phyloP scores from a whole-genome alignment of 2,888 invertebrate genomes.

The Coelopa pilipes region DNA sequence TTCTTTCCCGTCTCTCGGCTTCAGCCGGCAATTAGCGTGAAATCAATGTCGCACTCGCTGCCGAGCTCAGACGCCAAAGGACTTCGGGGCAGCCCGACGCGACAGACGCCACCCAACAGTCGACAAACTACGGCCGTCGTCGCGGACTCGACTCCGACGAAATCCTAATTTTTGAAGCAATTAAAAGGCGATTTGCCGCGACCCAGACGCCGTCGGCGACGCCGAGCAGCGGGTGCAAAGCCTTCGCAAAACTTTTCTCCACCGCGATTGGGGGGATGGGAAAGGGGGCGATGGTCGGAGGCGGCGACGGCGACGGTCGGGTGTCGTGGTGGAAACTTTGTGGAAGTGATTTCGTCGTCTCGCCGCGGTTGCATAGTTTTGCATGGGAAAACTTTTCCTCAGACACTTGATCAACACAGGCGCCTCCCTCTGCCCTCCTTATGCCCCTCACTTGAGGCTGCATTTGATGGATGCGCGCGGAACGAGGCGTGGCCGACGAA shows the following conservation, averaged over 20 bases:
- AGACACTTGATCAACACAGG: too few relatives aligned
- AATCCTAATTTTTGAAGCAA: constrained; percentile 21
- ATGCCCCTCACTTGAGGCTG: too few relatives aligned
- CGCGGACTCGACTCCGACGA: background rate
- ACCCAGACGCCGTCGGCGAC: constrained; percentile 3
- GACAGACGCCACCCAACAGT: too few relatives aligned
- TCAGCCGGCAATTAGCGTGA: too few relatives aligned
- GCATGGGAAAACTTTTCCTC: constrained; percentile 9
- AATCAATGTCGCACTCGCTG: too few relatives aligned
- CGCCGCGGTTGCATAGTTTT: constrained; percentile 5
- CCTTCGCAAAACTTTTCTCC: background rate
- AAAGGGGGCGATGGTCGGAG: background rate
- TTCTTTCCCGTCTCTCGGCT: too few relatives aligned
- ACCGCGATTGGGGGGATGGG: background rate
- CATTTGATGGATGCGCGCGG: too few relatives aligned
- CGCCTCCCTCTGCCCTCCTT: too few relatives aligned
- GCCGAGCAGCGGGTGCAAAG: background rate
- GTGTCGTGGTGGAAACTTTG: too few relatives aligned
- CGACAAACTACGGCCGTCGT: background rate
- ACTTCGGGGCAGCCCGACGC: too few relatives aligned
- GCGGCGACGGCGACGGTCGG: background rate
- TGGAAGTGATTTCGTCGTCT: background rate
- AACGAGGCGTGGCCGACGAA: too few relatives aligned
- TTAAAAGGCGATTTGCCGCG: constrained; percentile 27
- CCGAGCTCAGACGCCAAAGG: too few relatives aligned